Base-by-base conservation (phyloP, 1,140 invertebrate genomes). In the Sycophila sp. region DNA sequence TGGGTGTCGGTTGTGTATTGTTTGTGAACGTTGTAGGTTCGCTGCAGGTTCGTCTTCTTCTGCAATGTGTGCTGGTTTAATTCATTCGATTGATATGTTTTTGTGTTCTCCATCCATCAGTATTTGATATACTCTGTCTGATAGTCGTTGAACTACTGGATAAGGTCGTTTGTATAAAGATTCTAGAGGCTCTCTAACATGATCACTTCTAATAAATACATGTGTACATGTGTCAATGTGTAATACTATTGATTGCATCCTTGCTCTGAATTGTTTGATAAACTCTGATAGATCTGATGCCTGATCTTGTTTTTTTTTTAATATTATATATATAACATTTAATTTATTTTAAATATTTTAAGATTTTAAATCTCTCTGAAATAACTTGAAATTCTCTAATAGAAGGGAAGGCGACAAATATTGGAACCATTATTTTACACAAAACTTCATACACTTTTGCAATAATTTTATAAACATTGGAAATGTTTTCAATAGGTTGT, bases 191-290 rank as follows among this genome's bases (percentile, higher is more conserved):
- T 5, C 24, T 6, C 28, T 47, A 4, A 64, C 42, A n/a, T 28
- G 13, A 15, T 49, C 45, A n/a, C 15, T 8, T 15, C 42, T 13
- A 6, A 64, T 15, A 42, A 49, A 49, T 1, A 64, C 42, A 28
- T 64, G 60, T 7, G 60, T 49, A 36, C 60, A 64, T 0, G 42
- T 19, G 1, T 59, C 4, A 0, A 71, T 4, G n/a, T 47, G 58
- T 17, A 70, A 59, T 0, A 56, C 69, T 5, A 53, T 75, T 6
- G 73, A 26, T 11, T 10, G 24, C 26, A 53, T 53, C 19, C 6
- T 1, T 11, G 1, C 11, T 17, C 49, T 2, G 26, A 13, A 24
- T 13, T 30, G 22, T 1, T 28, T 22, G 4, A 53, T 11, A n/a
- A 53, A 53, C 1, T 1, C 49, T 5, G 1, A 24, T 1, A n/a